Base-by-base conservation (phyloP, 2,888 invertebrate genomes). In the Argyra leucocephala region DNA sequence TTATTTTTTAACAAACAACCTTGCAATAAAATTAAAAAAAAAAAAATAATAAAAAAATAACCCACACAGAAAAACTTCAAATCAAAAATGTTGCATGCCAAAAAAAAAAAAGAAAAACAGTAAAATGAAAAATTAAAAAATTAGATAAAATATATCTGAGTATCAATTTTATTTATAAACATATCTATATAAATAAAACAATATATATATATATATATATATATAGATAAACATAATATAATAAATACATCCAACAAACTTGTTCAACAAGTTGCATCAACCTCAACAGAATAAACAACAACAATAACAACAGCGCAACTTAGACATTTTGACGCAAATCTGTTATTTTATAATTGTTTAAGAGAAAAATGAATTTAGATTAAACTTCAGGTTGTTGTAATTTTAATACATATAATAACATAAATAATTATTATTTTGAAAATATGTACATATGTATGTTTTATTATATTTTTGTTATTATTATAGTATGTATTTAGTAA, bases 211-310 rank as follows among this genome's bases (percentile, higher is more conserved):
- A 48, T 48, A n/a, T 48, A n/a, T n/a, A 31, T 37, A 37, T 48
- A 18, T 48, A 15, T 48, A 48, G 7, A 1, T 31, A 31, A 4
- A 7, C 26, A 10, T 6, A 31, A 10, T 31, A 10, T 12, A 7
- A 31, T 31, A n/a, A n/a, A n/a, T n/a, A n/a, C n/a, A n/a, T n/a
- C n/a, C n/a, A 31, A 15, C 15, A 48, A 48, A 48, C 48, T 48
- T 48, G 48, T 48, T 48, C 48, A 48, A 48, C 48, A 48, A 48
- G 48, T 48, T 48, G 48, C 48, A 48, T 48, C 48, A 48, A n/a
- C 5, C 12, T 5, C 15, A 48, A 48, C 48, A 31, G 31, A 2
- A 48, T 18, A 48, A 18, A 48, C n/a, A 31, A 31, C 31, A 31
- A 31, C 31, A 31, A 31, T 12, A 31, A 31, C 9, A 31, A 26